phyloP scores from a whole-genome alignment of 2,888 invertebrate species.

The Drosophila tanythrix region DNA sequence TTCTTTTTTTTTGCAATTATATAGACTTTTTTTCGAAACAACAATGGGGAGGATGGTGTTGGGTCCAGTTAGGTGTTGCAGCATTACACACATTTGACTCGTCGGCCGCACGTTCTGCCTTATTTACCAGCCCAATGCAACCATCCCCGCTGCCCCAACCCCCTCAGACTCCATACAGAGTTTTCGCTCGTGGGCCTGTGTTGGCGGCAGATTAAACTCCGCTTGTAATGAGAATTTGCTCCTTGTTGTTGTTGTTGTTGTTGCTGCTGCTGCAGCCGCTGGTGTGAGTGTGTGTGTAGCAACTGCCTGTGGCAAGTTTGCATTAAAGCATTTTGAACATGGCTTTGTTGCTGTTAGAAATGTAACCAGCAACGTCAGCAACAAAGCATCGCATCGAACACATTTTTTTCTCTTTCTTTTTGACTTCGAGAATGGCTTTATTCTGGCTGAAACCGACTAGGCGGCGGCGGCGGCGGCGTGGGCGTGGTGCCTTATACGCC shows the following conservation, averaged over 20 bases:
- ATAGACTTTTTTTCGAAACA: constrained; percentile 18
- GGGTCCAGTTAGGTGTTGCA: constrained; percentile 8
- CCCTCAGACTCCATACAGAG: background rate
- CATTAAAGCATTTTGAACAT: constrained; percentile 65
- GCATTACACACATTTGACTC: constrained; percentile 55
- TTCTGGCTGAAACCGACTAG: constrained; percentile 13
- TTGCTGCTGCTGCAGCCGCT: constrained; percentile 20
- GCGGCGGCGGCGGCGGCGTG: constrained; percentile 19
- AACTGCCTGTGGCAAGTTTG: constrained; percentile 67
- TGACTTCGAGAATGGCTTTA: constrained; percentile 25
- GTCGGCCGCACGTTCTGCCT: constrained; percentile 11
- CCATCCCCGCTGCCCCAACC: background rate
- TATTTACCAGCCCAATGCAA: background rate
- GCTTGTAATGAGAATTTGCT: constrained; percentile 77
- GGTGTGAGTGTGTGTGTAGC: constrained; percentile 43
- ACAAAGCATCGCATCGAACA: constrained; percentile 15
- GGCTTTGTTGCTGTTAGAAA: constrained; percentile 38
- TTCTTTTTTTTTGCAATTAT: constrained; percentile 12
- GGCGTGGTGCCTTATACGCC: constrained; percentile 28
- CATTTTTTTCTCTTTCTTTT: constrained; percentile 1
- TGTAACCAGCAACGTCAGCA: constrained; percentile 52
- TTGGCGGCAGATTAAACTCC: constrained; percentile 71
- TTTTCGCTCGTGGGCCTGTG: constrained; percentile 49
- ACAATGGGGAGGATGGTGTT: background rate
- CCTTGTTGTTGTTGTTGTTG: constrained; percentile 33